Base-by-base conservation (phyloP, 2,113 vertebrate species). In the Prolemur simus region DNA sequence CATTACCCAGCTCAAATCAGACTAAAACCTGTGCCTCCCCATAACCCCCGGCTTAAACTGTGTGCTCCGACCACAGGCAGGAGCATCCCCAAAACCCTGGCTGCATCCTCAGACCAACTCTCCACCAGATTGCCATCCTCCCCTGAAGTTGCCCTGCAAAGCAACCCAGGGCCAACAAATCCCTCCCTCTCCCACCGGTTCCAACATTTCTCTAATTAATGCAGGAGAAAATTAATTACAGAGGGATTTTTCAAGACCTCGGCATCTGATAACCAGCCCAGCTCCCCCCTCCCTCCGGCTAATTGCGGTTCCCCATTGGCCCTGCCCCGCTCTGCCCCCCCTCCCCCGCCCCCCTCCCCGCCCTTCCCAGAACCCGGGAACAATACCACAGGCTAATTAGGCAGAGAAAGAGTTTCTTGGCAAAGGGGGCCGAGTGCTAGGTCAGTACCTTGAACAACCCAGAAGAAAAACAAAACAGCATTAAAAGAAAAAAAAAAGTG, bases 181-280 rank as follows among this genome's bases (percentile, higher is more conserved):
- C 95, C 98, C 90, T 96, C 80, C 90, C 87, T 49, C 89, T n/a
- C 25, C 87, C 0, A 56, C 87, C 42, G 3, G 14, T 88, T 94
- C 95, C 96, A 96, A 98, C 98, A 97, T 97, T 96, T 97, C 97
- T 98, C 98, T 99, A 98, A 99, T 99, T 99, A 99, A 99, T 99
- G 98, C 99, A 98, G 98, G 98, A 99, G 99, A 99, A 99, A 99
- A 99, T 99, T 98, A 99, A 99, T 99, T 98, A 99, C 98, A 74
- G 98, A 83, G 9, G 98, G 98, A 98, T 98, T 99, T 99, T 98
- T 98, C 96, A 96, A 97, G 94, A 96, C 96, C 96, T 45, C 13
- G 0, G 97, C 97, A 92, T 96, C 98, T 97, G 98, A 98, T 88
- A 98, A 97, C 88, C 96, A 12, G 84, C 97, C 94, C 29, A 4